Evolutionary conservation across 2,888 invertebrate species (phyloP).

Genomic region (Mythimna ferrago): DNA sequence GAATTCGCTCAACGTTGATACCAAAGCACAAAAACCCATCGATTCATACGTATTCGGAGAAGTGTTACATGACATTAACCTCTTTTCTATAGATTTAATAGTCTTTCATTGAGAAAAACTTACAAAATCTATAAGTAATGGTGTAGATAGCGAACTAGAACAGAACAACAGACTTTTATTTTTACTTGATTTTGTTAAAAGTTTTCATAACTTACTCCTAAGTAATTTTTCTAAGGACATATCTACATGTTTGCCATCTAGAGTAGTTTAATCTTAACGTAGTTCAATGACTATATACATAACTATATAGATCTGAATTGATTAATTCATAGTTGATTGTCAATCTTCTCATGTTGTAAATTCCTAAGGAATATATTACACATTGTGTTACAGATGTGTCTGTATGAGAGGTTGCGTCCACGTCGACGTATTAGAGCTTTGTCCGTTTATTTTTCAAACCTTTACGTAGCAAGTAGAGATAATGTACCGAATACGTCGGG

Average conservation of each 20-base stretch:
- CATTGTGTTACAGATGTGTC: slow-evolving; percentile 56
- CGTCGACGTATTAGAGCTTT: slow-evolving; percentile 50
- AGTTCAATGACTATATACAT: slow-evolving; percentile 70
- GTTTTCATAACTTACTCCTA: slow-evolving; percentile 68
- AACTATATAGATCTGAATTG: slow-evolving; percentile 81
- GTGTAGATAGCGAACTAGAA: slow-evolving; percentile 72
- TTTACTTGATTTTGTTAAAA: slow-evolving; percentile 65
- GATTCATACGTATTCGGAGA: slow-evolving; percentile 87
- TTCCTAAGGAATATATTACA: slow-evolving; percentile 59
- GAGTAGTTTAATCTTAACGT: slow-evolving; percentile 73
- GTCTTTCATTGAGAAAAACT: slow-evolving; percentile 90
- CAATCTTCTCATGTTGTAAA: slow-evolving; percentile 66
- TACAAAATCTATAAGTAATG: slow-evolving; percentile 84
- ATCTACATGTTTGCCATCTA: slow-evolving; percentile 80
- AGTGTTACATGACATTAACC: slow-evolving; percentile 84
- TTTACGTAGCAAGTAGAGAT: slow-evolving; percentile 67
- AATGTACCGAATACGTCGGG: slow-evolving; percentile 60
- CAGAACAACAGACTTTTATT: slow-evolving; percentile 67
- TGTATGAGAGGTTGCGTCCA: slow-evolving; percentile 52
- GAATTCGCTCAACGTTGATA: slow-evolving; percentile 90
- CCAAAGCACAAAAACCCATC: slow-evolving; percentile 91
- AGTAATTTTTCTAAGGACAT: slow-evolving; percentile 74
- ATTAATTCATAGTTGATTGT: slow-evolving; percentile 67
- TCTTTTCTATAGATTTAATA: slow-evolving; percentile 87
- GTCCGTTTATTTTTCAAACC: slow-evolving; percentile 65